Conservation (phyloP, 2,888 invertebrate genomes). For the Sinelater perroti region DNA sequence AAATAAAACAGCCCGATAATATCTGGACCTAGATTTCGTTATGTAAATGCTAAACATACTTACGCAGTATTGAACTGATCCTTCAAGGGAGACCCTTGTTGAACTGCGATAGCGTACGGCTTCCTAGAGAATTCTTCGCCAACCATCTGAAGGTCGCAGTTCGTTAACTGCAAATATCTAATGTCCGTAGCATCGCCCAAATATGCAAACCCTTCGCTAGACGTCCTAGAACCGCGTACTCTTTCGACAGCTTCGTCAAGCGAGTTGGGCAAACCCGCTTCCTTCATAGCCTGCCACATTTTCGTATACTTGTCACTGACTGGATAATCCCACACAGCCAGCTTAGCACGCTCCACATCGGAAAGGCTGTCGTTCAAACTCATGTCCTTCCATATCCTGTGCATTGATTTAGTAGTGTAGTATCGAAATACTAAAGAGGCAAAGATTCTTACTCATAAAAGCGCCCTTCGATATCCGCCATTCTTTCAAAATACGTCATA, state of each 20-base stretch:
- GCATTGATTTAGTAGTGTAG: too few species aligned
- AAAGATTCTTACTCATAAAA: slow-evolving; percentile 91
- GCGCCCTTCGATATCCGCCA: slow-evolving; percentile 93
- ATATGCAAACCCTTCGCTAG: slow-evolving; percentile 74
- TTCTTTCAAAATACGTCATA: slow-evolving; percentile 93
- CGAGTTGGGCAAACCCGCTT: slow-evolving; percentile 80
- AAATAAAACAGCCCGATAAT: too few species aligned
- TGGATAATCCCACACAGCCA: slow-evolving; percentile 99
- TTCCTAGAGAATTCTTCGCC: slow-evolving; percentile 98
- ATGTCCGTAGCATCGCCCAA: slow-evolving; percentile 95
- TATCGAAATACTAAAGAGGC: not conserved
- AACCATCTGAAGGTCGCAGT: slow-evolving; percentile 89
- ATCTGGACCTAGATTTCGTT: too few species aligned
- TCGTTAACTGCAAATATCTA: slow-evolving; percentile 75
- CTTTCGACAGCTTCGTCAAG: slow-evolving; percentile 82
- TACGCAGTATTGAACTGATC: slow-evolving; percentile 96
- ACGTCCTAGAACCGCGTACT: slow-evolving; percentile 72
- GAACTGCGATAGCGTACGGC: slow-evolving; percentile 96
- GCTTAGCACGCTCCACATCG: slow-evolving; percentile 88
- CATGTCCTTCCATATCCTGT: slow-evolving; percentile 97
- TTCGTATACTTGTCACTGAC: slow-evolving; percentile 98
- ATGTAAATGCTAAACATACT: slow-evolving; percentile 59
- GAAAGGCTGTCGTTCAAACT: slow-evolving; percentile 92
- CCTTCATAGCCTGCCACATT: slow-evolving; percentile 96
- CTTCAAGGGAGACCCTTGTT: slow-evolving; percentile 92